Percentiles rank a stretch among this genome's conserved stretches.
These are phyloP conservation scores for Lobophora halterata DNA, from an alignment of 2,888 invertebrate species.

Conservation along the genomic window DNA sequence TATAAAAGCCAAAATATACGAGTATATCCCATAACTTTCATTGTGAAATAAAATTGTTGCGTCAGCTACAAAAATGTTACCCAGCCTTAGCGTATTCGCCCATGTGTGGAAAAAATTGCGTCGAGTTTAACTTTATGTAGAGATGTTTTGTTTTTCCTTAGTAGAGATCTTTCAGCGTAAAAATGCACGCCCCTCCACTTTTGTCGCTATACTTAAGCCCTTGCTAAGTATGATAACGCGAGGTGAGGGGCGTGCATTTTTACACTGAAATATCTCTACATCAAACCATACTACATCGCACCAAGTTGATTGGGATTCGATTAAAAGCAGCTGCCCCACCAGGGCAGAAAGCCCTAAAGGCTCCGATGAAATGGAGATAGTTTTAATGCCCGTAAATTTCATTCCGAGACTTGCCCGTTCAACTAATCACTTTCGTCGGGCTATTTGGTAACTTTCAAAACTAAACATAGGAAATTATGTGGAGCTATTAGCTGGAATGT, in stretches of 20 bases:
- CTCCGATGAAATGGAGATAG: slow-evolving; percentile 72
- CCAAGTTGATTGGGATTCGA: slow-evolving; percentile 74
- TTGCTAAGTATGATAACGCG: too few species aligned
- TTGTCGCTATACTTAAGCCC: too few species aligned
- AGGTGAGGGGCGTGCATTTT: too few species aligned
- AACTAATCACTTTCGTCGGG: slow-evolving; percentile 64
- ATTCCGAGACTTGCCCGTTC: slow-evolving; percentile 60
- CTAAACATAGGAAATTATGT: slow-evolving; percentile 40
- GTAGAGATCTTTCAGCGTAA: too few species aligned
- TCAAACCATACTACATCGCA: slow-evolving; percentile 69
- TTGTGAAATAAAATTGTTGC: slow-evolving; percentile 52
- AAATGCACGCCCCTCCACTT: too few species aligned
- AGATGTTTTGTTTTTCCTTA: too few species aligned
- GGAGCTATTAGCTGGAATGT: slow-evolving; percentile 20
- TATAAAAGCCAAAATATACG: too few species aligned
- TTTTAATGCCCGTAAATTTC: slow-evolving; percentile 78
- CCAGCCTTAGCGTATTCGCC: neutral
- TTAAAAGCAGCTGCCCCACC: slow-evolving; percentile 67
- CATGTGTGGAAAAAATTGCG: too few species aligned
- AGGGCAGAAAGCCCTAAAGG: slow-evolving; percentile 58
- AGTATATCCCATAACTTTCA: too few species aligned
- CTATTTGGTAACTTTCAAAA: slow-evolving; percentile 60
- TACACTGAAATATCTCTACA: slow-evolving; percentile 49
- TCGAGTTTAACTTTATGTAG: too few species aligned
- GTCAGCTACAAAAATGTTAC: slow-evolving; percentile 44